phyloP scores from a whole-genome alignment of 2,797 vertebrate genomes.

The Acanthornis magna region DNA sequence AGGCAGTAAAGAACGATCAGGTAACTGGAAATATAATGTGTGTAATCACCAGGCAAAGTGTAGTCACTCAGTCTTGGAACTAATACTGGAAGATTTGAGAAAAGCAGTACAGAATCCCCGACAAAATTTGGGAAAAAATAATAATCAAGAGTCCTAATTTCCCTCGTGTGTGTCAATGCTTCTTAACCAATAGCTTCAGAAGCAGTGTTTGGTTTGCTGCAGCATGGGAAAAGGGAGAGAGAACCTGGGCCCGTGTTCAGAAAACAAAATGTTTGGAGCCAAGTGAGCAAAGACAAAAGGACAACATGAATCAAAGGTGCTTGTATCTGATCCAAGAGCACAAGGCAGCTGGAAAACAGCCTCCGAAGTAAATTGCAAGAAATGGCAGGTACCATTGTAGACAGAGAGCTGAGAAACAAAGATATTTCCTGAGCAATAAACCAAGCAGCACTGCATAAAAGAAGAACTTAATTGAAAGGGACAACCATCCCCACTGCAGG shows the following conservation, averaged over 20 bases:
- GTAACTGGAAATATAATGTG: background rate
- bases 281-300: slow-evolving; percentile 38
- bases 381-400: background rate
- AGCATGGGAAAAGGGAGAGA: background rate
- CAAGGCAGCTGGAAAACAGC: background rate
- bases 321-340: slow-evolving; percentile 11
- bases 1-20: background rate
- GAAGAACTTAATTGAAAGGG: background rate
- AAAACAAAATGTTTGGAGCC: slow-evolving; percentile 26
- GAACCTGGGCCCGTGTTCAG: background rate
- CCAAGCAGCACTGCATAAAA: background rate
- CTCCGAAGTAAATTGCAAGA: background rate
- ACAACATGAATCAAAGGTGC: background rate
- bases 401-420: background rate
- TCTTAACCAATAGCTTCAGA: background rate
- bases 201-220: background rate
- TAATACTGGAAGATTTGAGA: background rate
- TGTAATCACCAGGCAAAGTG: background rate
- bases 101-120: background rate
- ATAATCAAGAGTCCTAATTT: background rate
- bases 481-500: background rate
- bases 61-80: background rate
- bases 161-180: background rate
- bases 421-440: slow-evolving; percentile 5
- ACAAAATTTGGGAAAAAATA: background rate